These are phyloP conservation scores for Myotis yumanensis DNA, from an alignment of 2,113 vertebrate species.

Conservation along the genomic window DNA sequence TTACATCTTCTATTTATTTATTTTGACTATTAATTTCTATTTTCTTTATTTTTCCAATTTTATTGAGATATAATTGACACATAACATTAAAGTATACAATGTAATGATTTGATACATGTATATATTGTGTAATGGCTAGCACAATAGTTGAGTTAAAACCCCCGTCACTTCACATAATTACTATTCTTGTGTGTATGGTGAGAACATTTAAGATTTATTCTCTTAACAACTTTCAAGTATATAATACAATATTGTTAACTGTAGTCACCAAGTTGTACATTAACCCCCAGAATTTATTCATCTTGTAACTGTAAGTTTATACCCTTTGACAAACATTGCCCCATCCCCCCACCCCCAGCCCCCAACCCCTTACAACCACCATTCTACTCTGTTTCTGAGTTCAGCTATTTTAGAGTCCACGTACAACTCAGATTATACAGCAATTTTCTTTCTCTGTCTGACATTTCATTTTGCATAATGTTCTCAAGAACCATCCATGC, in stretches of 20 bases:
- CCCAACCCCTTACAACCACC: not conserved
- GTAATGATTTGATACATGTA: not conserved
- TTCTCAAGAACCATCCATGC: not conserved
- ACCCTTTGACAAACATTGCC: not conserved
- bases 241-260: not conserved
- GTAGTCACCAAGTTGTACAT: not conserved
- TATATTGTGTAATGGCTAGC: not conserved
- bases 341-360: not conserved
- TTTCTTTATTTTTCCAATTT: not conserved
- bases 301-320: not conserved
- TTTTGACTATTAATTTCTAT: not conserved
- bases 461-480: not conserved
- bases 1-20: not conserved
- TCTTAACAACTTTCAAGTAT: not conserved
- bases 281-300: not conserved
- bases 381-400: not conserved
- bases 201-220: not conserved
- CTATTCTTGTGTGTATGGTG: not conserved
- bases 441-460: not conserved
- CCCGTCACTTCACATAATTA: not conserved
- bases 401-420: not conserved
- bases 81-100: not conserved
- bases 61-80: not conserved
- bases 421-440: not conserved
- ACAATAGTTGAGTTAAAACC: not conserved